phyloP scores from a whole-genome alignment of 2,113 vertebrate species.

The Axis porcinus region DNA sequence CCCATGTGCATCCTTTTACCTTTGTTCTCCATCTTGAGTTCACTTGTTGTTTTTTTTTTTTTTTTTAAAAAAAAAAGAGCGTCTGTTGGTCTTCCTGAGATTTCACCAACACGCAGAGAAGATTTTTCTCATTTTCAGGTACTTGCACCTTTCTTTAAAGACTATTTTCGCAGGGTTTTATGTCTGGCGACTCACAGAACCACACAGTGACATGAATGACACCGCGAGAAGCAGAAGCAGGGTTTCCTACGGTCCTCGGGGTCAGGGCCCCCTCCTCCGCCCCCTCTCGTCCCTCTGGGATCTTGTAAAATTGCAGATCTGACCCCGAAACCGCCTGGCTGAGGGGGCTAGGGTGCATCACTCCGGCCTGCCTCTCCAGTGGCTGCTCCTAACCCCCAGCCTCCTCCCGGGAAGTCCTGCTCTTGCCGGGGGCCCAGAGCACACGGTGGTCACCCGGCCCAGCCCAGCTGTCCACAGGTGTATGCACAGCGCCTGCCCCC shows the following conservation, averaged over 20 bases:
- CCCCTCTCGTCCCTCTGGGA: accelerated
- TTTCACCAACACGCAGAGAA: not conserved
- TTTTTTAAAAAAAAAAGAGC: not conserved
- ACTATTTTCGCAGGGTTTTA: not conserved
- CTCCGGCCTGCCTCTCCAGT: accelerated
- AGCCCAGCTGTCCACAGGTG: not conserved
- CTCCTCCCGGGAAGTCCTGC: not conserved
- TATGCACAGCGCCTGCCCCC: too few relatives aligned
- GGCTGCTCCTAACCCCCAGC: not conserved
- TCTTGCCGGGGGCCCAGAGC: too few relatives aligned
- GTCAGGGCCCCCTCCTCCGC: not conserved
- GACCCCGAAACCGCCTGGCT: not conserved
- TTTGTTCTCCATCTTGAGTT: not conserved
- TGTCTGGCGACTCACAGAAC: not conserved
- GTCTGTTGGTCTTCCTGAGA: not conserved
- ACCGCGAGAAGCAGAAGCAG: not conserved
- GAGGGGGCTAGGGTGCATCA: too few relatives aligned
- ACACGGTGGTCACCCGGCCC: accelerated
- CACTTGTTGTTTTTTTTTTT: not conserved
- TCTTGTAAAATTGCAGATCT: not conserved
- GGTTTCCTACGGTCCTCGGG: accelerated
- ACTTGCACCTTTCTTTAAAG: not conserved
- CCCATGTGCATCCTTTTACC: not conserved
- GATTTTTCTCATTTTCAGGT: not conserved
- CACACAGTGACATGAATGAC: not conserved